Percentiles rank a stretch among this genome's conserved stretches.
These are phyloP conservation scores for Thalassaphorura encarpata DNA, from an alignment of 1,140 invertebrate species.

Conservation along the genomic window DNA sequence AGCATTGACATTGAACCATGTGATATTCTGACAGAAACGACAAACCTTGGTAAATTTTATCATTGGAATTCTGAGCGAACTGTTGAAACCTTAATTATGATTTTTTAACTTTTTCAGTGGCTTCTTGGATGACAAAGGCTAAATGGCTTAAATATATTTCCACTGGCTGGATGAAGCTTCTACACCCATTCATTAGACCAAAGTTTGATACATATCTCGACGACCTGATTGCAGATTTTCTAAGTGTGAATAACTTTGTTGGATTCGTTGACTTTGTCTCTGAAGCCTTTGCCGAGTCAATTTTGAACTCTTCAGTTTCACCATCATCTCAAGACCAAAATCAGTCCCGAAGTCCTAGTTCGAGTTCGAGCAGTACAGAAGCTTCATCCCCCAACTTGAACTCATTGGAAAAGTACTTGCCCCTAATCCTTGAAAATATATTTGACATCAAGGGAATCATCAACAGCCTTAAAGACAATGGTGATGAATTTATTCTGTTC, in stretches of 20 bases:
- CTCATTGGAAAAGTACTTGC: no score
- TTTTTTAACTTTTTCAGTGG: constrained; percentile 5
- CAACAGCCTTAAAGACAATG: constrained; percentile 5
- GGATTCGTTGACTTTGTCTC: constrained; percentile 18
- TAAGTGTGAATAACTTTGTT: constrained; percentile 14
- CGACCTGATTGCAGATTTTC: constrained; percentile 4
- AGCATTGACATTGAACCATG: constrained; percentile 5
- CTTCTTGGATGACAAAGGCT: constrained; percentile 10
- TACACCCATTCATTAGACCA: constrained; percentile 17
- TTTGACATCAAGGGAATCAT: constrained; percentile 14
- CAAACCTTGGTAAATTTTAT: constrained; percentile 12
- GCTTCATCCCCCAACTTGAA: no score
- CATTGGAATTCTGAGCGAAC: neutral
- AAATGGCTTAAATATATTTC: constrained; percentile 6
- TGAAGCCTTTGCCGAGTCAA: constrained; percentile 11
- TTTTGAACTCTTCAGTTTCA: neutral
- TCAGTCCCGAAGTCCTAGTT: neutral
- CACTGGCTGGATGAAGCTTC: constrained; percentile 13
- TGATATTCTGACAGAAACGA: constrained; percentile 14
- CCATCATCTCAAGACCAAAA: neutral
- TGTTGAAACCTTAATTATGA: no score
- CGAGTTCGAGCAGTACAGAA: no score
- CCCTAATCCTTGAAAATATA: no score
- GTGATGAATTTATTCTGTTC: constrained; percentile 19
- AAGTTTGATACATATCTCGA: constrained; percentile 13